Evolutionary conservation across 2,888 invertebrate genomes (phyloP).

Genomic region (Drepanosiphum platanoidis): DNA sequence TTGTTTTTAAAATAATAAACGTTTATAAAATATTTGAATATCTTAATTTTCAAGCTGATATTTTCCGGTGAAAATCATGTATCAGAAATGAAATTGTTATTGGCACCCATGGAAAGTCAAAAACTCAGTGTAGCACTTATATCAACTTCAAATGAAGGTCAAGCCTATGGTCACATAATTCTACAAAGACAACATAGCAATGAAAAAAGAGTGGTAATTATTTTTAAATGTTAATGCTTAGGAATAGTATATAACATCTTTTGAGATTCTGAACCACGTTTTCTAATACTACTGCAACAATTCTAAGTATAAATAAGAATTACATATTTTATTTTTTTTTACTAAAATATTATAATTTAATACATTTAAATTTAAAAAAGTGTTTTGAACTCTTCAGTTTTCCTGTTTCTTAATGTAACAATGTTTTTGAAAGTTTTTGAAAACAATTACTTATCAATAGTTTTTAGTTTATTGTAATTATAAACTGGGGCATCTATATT

Average conservation of each 20-base stretch:
- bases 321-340: not conserved
- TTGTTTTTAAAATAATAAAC: not conserved
- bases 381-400: no score
- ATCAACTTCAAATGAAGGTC: slow-evolving; percentile 60
- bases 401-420: no score
- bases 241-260: no score
- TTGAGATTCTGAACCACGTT: no score
- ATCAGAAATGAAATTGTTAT: slow-evolving; percentile 62
- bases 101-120: slow-evolving; percentile 63
- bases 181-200: slow-evolving; percentile 55
- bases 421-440: no score
- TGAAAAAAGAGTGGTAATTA: slow-evolving; percentile 60
- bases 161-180: slow-evolving; percentile 59
- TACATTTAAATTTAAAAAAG: no score
- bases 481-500: no score
- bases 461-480: not conserved
- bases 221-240: not conserved
- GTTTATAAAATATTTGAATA: not conserved
- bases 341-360: no score
- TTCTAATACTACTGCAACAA: no score
- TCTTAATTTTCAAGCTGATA: slow-evolving; percentile 41
- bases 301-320: no score
- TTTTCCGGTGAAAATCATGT: slow-evolving; percentile 62
- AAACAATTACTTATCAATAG: not conserved
- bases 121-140: slow-evolving; percentile 63